phyloP scores from a whole-genome alignment of 2,888 invertebrate species.

The Lepidocyrtoides sp. region DNA sequence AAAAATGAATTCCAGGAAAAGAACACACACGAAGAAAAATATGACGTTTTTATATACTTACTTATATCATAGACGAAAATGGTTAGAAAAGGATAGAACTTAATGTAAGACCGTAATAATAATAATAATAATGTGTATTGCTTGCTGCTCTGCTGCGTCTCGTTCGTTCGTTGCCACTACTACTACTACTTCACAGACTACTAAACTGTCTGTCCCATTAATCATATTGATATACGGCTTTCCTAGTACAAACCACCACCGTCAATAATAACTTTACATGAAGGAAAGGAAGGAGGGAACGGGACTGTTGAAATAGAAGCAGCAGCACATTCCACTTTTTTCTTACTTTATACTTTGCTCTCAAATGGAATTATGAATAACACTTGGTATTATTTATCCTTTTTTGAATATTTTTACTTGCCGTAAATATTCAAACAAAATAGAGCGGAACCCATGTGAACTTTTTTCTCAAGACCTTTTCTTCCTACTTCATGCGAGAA shows the following conservation, averaged over 20 bases:
- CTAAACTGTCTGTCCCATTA: conserved; percentile 80
- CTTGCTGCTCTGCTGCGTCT: neutral
- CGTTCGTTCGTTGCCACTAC: neutral
- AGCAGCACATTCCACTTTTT: neutral
- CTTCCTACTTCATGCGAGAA: neutral
- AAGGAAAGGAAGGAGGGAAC: neutral
- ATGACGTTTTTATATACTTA: neutral
- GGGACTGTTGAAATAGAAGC: neutral
- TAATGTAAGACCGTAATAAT: neutral
- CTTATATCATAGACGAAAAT: neutral
- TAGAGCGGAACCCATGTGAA: conserved; percentile 4
- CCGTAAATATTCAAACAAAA: conserved; percentile 12
- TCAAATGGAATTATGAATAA: conserved; percentile 33
- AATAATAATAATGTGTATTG: conserved; percentile 40
- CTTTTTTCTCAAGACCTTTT: neutral
- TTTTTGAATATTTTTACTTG: neutral
- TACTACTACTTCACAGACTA: neutral
- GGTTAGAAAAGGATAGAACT: neutral
- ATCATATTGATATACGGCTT: conserved; percentile 84
- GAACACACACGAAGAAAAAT: conserved; percentile 1
- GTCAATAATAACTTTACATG: neutral
- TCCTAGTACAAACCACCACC: conserved; percentile 29
- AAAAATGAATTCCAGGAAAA: conserved; percentile 34
- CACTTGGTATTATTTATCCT: conserved; percentile 38
- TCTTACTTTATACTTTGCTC: neutral